Evolutionary conservation across 2,113 vertebrate genomes (phyloP), one percentile per base, ranked within the genome.

Genomic region (Hippocampus comes): DNA sequence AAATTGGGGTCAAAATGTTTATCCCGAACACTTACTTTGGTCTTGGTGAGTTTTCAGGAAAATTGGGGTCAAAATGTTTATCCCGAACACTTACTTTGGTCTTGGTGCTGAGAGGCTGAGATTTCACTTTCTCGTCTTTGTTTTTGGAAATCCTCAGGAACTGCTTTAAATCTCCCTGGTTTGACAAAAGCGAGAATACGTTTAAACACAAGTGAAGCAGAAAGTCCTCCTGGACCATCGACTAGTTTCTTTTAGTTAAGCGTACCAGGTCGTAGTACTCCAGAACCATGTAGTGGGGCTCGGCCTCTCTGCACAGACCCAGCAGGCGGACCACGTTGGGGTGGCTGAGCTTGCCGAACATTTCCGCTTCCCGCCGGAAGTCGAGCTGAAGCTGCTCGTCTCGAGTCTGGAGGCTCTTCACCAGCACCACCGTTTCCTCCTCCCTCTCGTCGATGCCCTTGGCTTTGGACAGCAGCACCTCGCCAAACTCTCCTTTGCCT

Each of bases 221-320:
- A 18, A 10, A 27, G 3, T 27, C 15, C 15, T 48, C 42, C 7
- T 17, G 23, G 48, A n/a, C 3, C 41, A 27, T 27, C n/a, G 48
- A 25, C 23, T 18, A 6, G 1, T 34, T 5, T 65, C 43, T 38
- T n/a, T 25, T 9, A 25, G 27, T 38, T 51, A 51, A 5, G 43
- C 87, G 76, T 93, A 99, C 97, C 95, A 98, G 93, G 85, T 99
- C 97, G 43, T 95, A 95, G 0, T 99, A 99, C 86, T 99, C 97
- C 81, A 98, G 92, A 82, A 99, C 93, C 92, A 94, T 96, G 90
- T 97, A 98, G 85, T 98, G 95, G 0, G 97, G 97, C 76, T 99
- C 95, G 0, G 90, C 87, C 82, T 98, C 97, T 0, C 94, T 91
- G 79, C 97, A 98, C 79, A 98, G 90, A 25, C 96, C 97, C 86